These are phyloP conservation scores for Phoebastria nigripes DNA, from an alignment of 2,797 vertebrate species.

Conservation along the genomic window DNA sequence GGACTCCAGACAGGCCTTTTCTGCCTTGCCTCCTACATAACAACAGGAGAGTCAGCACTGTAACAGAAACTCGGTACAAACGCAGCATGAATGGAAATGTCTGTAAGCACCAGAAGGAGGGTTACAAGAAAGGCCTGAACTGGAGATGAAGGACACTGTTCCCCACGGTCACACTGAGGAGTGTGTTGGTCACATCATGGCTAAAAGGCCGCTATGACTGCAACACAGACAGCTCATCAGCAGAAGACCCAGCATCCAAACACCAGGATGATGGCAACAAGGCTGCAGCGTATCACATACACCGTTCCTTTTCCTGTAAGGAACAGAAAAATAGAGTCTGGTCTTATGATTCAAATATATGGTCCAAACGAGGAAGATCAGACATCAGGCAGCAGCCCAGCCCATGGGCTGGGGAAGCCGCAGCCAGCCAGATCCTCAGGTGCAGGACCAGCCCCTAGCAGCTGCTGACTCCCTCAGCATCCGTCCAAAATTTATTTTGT, in stretches of 20 bases:
- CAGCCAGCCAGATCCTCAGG: neutral
- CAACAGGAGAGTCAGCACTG: neutral
- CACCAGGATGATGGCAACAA: neutral
- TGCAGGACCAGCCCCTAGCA: neutral
- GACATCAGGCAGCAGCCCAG: neutral
- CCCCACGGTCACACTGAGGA: neutral
- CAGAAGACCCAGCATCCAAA: neutral
- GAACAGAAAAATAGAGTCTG: neutral
- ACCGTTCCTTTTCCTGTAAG: neutral
- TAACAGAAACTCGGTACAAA: neutral
- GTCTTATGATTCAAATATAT: neutral
- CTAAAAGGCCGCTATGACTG: accelerated
- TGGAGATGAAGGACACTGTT: neutral
- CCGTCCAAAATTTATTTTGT: neutral
- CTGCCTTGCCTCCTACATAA: neutral
- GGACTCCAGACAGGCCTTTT: neutral
- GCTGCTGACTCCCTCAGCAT: neutral
- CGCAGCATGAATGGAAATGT: neutral
- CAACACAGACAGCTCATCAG: neutral
- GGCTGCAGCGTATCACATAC: accelerated
- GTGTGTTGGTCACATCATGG: neutral
- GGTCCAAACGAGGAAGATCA: neutral
- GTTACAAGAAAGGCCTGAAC: neutral
- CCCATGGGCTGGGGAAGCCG: neutral
- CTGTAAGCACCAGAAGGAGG: neutral